phyloP scores from a whole-genome alignment of 2,797 vertebrate genomes.

The Pangasius djambal region DNA sequence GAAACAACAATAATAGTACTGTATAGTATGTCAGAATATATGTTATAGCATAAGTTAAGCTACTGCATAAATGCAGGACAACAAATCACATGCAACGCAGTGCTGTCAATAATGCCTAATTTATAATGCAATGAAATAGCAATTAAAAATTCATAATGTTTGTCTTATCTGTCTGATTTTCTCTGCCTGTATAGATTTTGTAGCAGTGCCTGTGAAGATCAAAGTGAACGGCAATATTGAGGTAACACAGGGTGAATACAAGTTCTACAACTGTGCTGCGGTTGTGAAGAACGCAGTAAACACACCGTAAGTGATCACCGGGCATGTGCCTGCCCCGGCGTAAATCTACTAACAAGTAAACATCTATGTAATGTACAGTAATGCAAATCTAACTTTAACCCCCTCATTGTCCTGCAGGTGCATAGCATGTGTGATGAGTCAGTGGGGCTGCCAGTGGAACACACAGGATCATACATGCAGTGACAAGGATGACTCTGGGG shows the following conservation, averaged over 20 bases:
- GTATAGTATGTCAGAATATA: neutral
- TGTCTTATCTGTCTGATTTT: neutral
- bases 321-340: neutral
- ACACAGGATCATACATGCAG: slow-evolving; percentile 75
- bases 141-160: neutral
- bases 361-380: neutral
- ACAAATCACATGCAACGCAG: neutral
- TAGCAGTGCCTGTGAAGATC: slow-evolving; percentile 79
- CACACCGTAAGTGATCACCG: slow-evolving; percentile 83
- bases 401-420: slow-evolving; percentile 74
- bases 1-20: neutral
- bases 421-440: slow-evolving; percentile 87
- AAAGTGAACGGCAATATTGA: slow-evolving; percentile 67
- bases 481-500: slow-evolving; percentile 63
- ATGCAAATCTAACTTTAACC: neutral
- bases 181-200: slow-evolving; percentile 78
- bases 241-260: slow-evolving; percentile 83
- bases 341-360: neutral
- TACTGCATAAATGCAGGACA: neutral
- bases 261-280: slow-evolving; percentile 90
- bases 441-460: slow-evolving; percentile 94
- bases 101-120: neutral
- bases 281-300: slow-evolving; percentile 83
- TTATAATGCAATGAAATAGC: neutral
- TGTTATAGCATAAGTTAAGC: neutral